Percentiles rank a stretch among this genome's conserved stretches.
Evolutionary conservation across 2,888 invertebrate genomes (phyloP).

Genomic region (Lepeophtheirus nordmannii): DNA sequence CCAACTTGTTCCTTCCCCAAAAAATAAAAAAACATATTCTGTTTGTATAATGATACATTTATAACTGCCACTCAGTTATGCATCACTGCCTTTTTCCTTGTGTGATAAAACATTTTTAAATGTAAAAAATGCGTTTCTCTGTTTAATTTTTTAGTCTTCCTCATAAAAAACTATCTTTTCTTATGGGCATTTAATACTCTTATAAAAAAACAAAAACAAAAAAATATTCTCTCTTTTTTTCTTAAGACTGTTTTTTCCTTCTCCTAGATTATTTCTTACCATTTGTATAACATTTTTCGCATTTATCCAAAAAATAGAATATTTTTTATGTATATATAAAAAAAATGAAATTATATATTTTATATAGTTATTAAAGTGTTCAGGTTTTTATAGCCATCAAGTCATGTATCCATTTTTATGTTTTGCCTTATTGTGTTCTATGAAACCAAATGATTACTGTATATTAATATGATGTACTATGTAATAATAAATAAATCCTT

Average conservation of each 20-base stretch:
- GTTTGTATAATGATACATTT: too few species aligned
- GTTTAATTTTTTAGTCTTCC: neutral
- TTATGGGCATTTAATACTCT: neutral
- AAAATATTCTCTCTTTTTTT: neutral
- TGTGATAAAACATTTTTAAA: conserved; percentile 4
- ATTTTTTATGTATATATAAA: too few species aligned
- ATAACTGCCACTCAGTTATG: neutral
- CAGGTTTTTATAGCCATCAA: too few species aligned
- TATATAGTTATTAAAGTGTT: too few species aligned
- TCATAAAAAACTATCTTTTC: conserved; percentile 1
- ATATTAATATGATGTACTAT: neutral
- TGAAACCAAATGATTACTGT: conserved; percentile 2
- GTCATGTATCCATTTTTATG: too few species aligned
- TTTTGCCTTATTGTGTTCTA: neutral
- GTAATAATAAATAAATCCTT: neutral
- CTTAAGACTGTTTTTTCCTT: neutral
- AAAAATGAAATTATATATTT: too few species aligned
- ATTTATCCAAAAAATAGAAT: neutral
- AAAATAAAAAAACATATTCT: too few species aligned
- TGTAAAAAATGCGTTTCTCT: neutral
- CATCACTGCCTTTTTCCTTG: conserved; percentile 1
- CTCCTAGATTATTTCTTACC: neutral
- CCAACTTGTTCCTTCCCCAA: too few species aligned
- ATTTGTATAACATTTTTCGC: neutral
- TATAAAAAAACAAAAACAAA: neutral